phyloP scores from a whole-genome alignment of 2,888 invertebrate species.

The Agrotis puta region DNA sequence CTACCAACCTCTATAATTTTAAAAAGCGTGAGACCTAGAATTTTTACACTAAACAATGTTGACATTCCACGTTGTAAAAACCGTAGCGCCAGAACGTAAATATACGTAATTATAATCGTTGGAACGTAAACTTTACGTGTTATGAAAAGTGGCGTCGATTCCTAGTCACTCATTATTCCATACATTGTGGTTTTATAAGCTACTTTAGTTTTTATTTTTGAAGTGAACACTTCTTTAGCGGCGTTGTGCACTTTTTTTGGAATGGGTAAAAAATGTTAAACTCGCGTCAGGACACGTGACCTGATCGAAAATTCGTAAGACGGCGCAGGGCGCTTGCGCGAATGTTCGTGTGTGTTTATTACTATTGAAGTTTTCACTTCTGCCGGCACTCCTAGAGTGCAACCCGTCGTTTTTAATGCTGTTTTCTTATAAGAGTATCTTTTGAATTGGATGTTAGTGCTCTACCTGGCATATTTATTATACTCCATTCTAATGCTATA shows the following conservation, averaged over 20 bases:
- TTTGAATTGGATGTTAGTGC: neutral
- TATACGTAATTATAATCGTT: constrained; percentile 46
- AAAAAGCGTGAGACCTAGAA: constrained; percentile 33
- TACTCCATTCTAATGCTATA: too few relatives aligned
- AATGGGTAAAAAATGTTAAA: too few relatives aligned
- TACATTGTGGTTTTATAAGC: constrained; percentile 29
- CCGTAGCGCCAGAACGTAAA: constrained; percentile 44
- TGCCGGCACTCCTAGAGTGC: too few relatives aligned
- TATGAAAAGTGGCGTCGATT: constrained; percentile 56
- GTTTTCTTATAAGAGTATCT: neutral
- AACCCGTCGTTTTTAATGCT: too few relatives aligned
- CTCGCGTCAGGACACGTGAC: too few relatives aligned
- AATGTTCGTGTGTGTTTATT: too few relatives aligned
- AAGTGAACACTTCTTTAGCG: too few relatives aligned
- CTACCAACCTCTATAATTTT: neutral
- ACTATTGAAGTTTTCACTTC: too few relatives aligned
- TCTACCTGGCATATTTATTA: neutral
- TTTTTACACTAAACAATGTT: constrained; percentile 34
- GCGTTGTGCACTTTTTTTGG: too few relatives aligned
- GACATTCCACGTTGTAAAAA: constrained; percentile 50
- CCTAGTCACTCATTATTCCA: constrained; percentile 38
- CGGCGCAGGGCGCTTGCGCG: too few relatives aligned
- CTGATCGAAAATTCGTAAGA: too few relatives aligned
- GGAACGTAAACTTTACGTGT: constrained; percentile 54
- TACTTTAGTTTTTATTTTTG: neutral